These are phyloP conservation scores for Alectura lathami DNA, from an alignment of 2,113 vertebrate species.

Conservation along the genomic window DNA sequence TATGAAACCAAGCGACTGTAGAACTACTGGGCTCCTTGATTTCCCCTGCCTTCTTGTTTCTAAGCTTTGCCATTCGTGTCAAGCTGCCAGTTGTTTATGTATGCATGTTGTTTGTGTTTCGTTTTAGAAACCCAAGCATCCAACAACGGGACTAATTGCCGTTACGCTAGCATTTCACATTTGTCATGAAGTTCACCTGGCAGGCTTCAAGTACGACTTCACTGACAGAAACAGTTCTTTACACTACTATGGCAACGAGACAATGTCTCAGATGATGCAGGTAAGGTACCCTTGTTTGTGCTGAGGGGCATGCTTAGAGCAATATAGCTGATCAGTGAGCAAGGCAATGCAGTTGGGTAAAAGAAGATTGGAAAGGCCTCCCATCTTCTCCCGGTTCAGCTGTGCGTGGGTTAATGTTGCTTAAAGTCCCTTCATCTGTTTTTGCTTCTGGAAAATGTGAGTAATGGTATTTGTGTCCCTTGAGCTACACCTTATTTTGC, in stretches of 20 bases:
- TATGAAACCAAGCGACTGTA: neutral
- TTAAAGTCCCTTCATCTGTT: neutral
- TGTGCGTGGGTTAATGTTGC: neutral
- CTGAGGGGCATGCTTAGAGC: neutral
- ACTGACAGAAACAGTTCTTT: slow-evolving; percentile 74
- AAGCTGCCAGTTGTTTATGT: neutral
- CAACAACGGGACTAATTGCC: slow-evolving; percentile 83
- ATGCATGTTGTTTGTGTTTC: neutral
- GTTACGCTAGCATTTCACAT: slow-evolving; percentile 80
- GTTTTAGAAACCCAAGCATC: slow-evolving; percentile 81
- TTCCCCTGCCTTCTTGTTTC: neutral
- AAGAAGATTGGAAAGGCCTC: neutral
- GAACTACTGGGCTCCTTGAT: neutral
- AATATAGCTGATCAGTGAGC: neutral
- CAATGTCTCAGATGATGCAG: slow-evolving; percentile 83
- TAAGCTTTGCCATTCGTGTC: neutral
- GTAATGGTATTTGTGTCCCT: neutral
- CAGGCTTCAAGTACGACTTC: slow-evolving; percentile 82
- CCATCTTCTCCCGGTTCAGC: neutral
- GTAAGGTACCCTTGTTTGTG: slow-evolving; percentile 58
- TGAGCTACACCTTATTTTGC: neutral
- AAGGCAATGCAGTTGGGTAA: neutral
- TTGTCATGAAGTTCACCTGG: slow-evolving; percentile 82
- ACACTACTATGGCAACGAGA: slow-evolving; percentile 83
- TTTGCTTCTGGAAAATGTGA: neutral